These are phyloP conservation scores for Coelogynopora nodosa DNA, from an alignment of 2,888 invertebrate species.

Conservation along the genomic window DNA sequence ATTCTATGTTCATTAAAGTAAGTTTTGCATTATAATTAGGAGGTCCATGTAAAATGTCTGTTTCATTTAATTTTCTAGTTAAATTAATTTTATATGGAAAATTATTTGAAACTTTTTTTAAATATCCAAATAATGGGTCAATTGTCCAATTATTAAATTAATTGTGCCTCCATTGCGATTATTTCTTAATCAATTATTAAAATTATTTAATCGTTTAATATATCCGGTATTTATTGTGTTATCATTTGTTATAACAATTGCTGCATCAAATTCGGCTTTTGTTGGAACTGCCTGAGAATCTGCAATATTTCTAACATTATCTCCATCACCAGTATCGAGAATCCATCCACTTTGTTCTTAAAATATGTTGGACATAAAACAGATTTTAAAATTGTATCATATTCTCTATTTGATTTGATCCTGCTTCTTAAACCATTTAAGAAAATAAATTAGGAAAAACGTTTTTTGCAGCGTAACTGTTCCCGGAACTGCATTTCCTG, in stretches of 20 bases:
- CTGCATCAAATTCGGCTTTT: background rate
- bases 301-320: background rate
- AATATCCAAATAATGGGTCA: background rate
- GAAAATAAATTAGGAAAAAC: too few relatives aligned
- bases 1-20: background rate
- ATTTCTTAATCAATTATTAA: background rate
- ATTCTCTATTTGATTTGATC: background rate
- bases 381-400: background rate
- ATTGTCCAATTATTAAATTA: background rate
- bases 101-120: background rate
- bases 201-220: background rate
- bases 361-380: background rate
- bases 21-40: background rate
- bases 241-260: background rate
- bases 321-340: background rate
- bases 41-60: background rate
- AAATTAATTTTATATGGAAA: background rate
- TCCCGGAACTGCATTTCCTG: background rate
- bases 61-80: background rate
- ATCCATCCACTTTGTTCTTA: background rate
- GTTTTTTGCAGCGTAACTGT: too few relatives aligned
- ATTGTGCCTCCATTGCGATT: background rate
- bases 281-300: background rate
- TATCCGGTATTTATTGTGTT: too few relatives aligned
- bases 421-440: background rate